Conservation (phyloP, 1,140 invertebrate species). For the Anthonomus grandis region DNA sequence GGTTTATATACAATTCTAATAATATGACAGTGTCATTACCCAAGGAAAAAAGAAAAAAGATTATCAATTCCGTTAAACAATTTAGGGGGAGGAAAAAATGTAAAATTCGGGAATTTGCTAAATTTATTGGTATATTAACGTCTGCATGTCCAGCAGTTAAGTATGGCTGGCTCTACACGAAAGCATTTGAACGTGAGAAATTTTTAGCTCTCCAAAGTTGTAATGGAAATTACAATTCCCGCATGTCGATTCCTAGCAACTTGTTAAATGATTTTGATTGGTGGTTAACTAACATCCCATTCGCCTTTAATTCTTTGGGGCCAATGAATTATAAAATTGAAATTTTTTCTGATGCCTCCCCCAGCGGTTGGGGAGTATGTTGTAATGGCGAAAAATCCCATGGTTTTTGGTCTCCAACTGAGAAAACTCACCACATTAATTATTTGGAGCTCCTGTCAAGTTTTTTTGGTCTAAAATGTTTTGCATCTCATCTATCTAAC, state of each 20-base stretch:
- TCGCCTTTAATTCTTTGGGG: slow-evolving; percentile 12
- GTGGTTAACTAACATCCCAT: slow-evolving; percentile 37
- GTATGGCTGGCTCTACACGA: slow-evolving; percentile 14
- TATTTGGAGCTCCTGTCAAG: slow-evolving; percentile 15
- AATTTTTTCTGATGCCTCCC: slow-evolving; percentile 47
- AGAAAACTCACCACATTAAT: slow-evolving; percentile 17
- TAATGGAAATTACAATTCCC: slow-evolving; percentile 16
- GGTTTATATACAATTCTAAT: slow-evolving; percentile 34
- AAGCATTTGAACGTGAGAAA: slow-evolving; percentile 16
- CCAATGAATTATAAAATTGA: slow-evolving; percentile 30
- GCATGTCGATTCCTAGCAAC: slow-evolving; percentile 2
- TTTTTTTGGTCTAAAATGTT: slow-evolving; percentile 11
- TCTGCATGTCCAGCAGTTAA: slow-evolving; percentile 1
- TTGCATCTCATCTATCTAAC: slow-evolving; percentile 7
- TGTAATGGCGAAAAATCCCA: slow-evolving; percentile 29
- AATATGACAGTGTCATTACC: slow-evolving; percentile 21
- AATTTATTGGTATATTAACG: slow-evolving; percentile 2
- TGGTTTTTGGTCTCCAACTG: slow-evolving; percentile 37
- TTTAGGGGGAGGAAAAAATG: slow-evolving; percentile 10
- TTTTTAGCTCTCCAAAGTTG: slow-evolving; percentile 5
- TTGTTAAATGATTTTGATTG: slow-evolving; percentile 36
- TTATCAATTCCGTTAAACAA: not conserved
- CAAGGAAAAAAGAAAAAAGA: not conserved
- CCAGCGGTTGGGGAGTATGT: slow-evolving; percentile 41
- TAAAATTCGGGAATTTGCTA: slow-evolving; percentile 30